A percentile compares a stretch with the other conserved stretches of the same genome.
Evolutionary conservation across 2,113 vertebrate genomes (phyloP).

Genomic region (Pardalotus punctatus): DNA sequence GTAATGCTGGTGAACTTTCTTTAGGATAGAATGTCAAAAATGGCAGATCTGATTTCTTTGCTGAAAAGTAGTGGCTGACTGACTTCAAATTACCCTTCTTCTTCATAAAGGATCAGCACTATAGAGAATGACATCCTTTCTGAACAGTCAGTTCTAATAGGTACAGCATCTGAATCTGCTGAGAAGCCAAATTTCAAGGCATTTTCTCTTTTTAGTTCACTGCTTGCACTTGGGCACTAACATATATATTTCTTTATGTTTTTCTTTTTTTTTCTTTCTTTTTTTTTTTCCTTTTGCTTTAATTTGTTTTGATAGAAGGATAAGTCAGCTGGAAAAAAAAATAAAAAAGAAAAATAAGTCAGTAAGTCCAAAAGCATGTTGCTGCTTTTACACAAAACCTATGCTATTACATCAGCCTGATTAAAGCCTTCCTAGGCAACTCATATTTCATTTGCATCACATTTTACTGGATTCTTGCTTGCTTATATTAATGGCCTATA

Average conservation of each 20-base stretch:
- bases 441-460: background rate
- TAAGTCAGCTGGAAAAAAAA: background rate
- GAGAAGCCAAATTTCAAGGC: background rate
- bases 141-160: background rate
- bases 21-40: background rate
- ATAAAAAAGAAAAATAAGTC: background rate
- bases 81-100: background rate
- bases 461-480: background rate
- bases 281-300: background rate
- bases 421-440: background rate
- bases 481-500: background rate
- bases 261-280: background rate
- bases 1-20: background rate
- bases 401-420: background rate
- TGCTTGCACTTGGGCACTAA: background rate
- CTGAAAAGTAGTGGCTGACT: background rate
- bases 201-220: background rate
- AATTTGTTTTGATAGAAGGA: background rate
- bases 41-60: background rate
- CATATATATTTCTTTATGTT: background rate
- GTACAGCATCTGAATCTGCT: background rate
- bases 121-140: background rate
- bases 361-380: background rate
- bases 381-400: background rate
- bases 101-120: background rate